Conservation (phyloP, 1,140 invertebrate species). For the Drosophila sulfurigaster region DNA sequence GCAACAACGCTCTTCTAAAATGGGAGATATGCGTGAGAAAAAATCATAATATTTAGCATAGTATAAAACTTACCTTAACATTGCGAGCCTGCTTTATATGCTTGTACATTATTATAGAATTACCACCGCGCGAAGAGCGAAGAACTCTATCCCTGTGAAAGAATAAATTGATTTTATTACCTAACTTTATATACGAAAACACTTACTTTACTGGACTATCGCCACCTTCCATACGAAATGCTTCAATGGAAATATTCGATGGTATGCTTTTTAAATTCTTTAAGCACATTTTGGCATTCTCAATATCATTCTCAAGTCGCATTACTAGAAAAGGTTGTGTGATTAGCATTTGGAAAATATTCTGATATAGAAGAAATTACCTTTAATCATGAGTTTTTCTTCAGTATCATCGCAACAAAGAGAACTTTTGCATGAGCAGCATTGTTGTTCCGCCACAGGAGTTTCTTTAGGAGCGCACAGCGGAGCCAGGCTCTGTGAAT, state of each 20-base stretch:
- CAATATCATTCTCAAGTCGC: slow-evolving; percentile 62
- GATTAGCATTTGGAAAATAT: background rate
- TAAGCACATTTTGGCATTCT: slow-evolving; percentile 56
- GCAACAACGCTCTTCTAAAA: slow-evolving; percentile 21
- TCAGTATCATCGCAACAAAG: slow-evolving; percentile 58
- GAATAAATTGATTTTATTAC: background rate
- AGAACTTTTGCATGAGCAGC: slow-evolving; percentile 60
- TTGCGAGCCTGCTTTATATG: slow-evolving; percentile 26
- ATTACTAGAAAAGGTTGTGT: slow-evolving; percentile 37
- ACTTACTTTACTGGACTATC: slow-evolving; percentile 37
- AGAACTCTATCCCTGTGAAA: slow-evolving; percentile 12
- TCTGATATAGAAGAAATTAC: slow-evolving; percentile 9
- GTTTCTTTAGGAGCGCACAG: background rate
- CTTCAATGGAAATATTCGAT: slow-evolving; percentile 46
- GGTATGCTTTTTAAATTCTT: slow-evolving; percentile 53
- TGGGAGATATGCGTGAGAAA: background rate
- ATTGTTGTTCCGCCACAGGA: slow-evolving; percentile 28
- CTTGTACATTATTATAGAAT: slow-evolving; percentile 25
- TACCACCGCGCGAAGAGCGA: slow-evolving; percentile 8
- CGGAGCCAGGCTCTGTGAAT: background rate
- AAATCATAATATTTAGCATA: background rate
- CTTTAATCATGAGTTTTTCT: slow-evolving; percentile 49
- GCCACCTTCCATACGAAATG: slow-evolving; percentile 40
- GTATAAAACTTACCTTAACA: background rate
- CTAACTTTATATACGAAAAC: background rate